Evolutionary conservation across 2,888 invertebrate species (phyloP), one percentile per base, ranked within the genome.

Genomic region (Cantharis rufa): DNA sequence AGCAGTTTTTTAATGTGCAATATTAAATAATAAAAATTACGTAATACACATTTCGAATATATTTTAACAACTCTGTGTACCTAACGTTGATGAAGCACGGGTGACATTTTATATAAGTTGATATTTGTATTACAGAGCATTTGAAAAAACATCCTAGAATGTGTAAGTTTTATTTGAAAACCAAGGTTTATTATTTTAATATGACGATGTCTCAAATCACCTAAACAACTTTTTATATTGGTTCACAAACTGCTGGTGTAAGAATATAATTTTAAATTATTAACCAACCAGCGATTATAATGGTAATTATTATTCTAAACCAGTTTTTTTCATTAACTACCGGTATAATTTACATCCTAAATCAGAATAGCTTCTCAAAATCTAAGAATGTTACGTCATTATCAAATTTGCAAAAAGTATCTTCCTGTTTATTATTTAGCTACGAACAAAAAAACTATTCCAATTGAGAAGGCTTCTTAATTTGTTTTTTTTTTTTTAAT

Each of bases 171-270:
- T 21, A 66, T 66, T 16, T 66, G 64, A 66, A 66, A 66, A 66
- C 24, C 64, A 66, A 66, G 64, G 64, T 66, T 66, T 66, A 66
- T 66, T 66, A 66, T 66, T 66, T 66, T 66, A 66, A 66, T 66
- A 24, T 48, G 48, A 66, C 64, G 64, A 66, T 15, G 64, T 18
- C 64, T 66, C 24, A 21, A 66, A 66, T 15, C 48, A 48, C 7
- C 21, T 24, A 66, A 66, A 66, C 64, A 66, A 66, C 64, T 66
- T 66, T 66, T 66, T 63, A 48, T 21, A 21, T 21, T 66, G n/a
- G 13, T 16, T 21, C 16, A 13, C 64, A 66, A n/a, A 66, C 24
- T 66, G 13, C 64, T 16, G 13, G 16, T 18, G 13, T 48, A 48
- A 48, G 48, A 48, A 48, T 48, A n/a, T 66, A 66, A 21, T 15